These are phyloP conservation scores for Ambastaia sidthimunki DNA, from an alignment of 2,797 vertebrate species.

Conservation along the genomic window DNA sequence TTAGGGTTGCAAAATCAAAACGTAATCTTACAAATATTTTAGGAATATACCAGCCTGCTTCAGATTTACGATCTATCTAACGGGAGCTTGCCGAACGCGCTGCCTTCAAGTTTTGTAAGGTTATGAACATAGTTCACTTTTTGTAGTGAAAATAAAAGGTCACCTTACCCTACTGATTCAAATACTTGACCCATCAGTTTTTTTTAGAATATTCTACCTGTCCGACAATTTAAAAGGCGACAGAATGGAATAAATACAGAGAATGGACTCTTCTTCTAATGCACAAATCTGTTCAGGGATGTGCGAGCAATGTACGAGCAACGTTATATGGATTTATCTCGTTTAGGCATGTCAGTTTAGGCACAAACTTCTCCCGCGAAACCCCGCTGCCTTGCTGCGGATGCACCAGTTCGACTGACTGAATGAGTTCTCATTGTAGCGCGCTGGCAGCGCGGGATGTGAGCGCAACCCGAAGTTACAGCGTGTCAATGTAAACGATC, in stretches of 20 bases:
- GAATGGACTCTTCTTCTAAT: not conserved
- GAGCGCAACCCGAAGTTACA: slow-evolving; percentile 40
- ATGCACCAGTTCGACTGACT: slow-evolving; percentile 31
- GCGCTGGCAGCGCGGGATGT: slow-evolving; percentile 21
- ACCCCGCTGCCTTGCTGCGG: slow-evolving; percentile 9
- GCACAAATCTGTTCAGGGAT: not conserved
- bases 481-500: slow-evolving; percentile 28
- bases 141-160: slow-evolving; percentile 12
- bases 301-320: not conserved
- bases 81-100: slow-evolving; percentile 21
- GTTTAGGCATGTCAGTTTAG: not conserved
- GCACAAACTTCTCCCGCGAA: slow-evolving; percentile 22
- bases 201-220: not conserved
- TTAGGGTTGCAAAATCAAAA: not conserved
- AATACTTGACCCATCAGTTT: not conserved
- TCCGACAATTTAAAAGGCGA: not conserved
- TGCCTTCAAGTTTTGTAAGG: slow-evolving; percentile 34
- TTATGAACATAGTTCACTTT: slow-evolving; percentile 15
- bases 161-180: slow-evolving; percentile 1
- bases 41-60: not conserved
- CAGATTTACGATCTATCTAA: slow-evolving; percentile 18
- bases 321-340: not conserved
- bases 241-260: not conserved
- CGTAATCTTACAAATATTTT: not conserved
- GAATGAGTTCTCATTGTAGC: slow-evolving; percentile 14